Evolutionary conservation across 2,113 vertebrate species (phyloP).

Genomic region (Colossoma macropomum): DNA sequence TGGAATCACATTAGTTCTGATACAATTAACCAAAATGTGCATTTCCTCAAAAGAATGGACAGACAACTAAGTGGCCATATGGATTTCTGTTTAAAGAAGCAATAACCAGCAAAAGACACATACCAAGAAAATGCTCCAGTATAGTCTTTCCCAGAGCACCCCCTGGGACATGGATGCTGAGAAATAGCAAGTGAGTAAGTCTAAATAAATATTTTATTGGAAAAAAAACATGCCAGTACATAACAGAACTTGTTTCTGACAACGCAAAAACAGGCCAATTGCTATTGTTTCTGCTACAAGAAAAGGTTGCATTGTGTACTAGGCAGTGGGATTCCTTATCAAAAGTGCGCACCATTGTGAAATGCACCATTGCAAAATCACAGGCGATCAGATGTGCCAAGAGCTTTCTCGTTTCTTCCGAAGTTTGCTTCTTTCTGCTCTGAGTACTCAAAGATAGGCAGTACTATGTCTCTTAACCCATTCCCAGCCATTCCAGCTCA

Average conservation of each 20-base stretch:
- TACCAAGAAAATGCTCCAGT: background rate
- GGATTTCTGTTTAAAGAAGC: background rate
- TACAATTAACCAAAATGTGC: too few species aligned
- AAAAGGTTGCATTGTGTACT: background rate
- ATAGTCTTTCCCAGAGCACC: background rate
- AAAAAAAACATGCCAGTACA: background rate
- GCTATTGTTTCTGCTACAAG: background rate
- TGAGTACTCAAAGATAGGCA: background rate
- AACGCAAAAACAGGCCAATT: background rate
- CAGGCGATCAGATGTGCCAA: background rate
- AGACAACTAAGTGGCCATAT: background rate
- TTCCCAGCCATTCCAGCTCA: background rate
- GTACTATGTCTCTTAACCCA: constrained; percentile 4
- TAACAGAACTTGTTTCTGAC: background rate
- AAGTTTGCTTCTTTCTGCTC: background rate
- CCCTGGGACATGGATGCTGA: background rate
- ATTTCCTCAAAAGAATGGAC: too few species aligned
- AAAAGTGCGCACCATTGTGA: background rate
- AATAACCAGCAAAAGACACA: background rate
- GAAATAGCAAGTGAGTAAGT: background rate
- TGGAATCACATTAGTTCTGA: too few species aligned
- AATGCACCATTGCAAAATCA: background rate
- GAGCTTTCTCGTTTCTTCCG: background rate
- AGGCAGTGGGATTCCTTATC: background rate
- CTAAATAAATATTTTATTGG: constrained; percentile 18